phyloP scores from a whole-genome alignment of 2,888 invertebrate genomes.

The Cryptophagus acutangulus region DNA sequence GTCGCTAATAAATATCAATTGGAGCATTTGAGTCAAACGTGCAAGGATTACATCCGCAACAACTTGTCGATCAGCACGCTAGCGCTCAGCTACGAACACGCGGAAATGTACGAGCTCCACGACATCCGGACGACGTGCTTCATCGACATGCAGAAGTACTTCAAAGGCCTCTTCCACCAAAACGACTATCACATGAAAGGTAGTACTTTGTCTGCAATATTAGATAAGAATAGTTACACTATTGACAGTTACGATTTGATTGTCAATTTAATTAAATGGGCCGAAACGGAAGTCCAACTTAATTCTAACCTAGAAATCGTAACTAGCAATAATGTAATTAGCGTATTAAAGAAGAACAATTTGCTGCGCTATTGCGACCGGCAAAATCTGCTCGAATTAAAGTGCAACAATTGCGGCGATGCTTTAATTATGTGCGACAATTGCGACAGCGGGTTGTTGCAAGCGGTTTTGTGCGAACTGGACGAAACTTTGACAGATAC shows the following conservation, averaged over 20 bases:
- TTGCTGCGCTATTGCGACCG: slow-evolving; percentile 26
- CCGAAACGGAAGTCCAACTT: slow-evolving; percentile 39
- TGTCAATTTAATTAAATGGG: slow-evolving; percentile 54
- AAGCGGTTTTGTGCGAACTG: too few species aligned
- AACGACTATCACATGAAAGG: slow-evolving; percentile 51
- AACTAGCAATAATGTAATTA: slow-evolving; percentile 46
- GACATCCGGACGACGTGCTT: slow-evolving; percentile 51
- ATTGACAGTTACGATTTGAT: slow-evolving; percentile 53
- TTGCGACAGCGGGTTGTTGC: too few species aligned
- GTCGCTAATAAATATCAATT: slow-evolving; percentile 63
- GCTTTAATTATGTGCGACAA: slow-evolving; percentile 18
- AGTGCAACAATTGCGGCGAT: slow-evolving; percentile 21
- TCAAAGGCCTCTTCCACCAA: slow-evolving; percentile 49
- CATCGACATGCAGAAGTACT: slow-evolving; percentile 54
- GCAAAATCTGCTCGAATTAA: slow-evolving; percentile 19
- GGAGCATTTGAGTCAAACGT: slow-evolving; percentile 51
- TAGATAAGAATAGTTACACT: slow-evolving; percentile 52
- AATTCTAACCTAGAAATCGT: slow-evolving; percentile 34
- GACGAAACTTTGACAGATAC: too few species aligned
- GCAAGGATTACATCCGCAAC: slow-evolving; percentile 52
- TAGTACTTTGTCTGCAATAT: slow-evolving; percentile 50
- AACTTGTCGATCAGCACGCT: slow-evolving; percentile 57
- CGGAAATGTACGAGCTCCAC: slow-evolving; percentile 56
- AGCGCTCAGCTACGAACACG: slow-evolving; percentile 56
- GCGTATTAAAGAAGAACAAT: slow-evolving; percentile 25